These are phyloP conservation scores for Dermatemys mawii DNA, from an alignment of 2,113 vertebrate genomes.

Conservation along the genomic window DNA sequence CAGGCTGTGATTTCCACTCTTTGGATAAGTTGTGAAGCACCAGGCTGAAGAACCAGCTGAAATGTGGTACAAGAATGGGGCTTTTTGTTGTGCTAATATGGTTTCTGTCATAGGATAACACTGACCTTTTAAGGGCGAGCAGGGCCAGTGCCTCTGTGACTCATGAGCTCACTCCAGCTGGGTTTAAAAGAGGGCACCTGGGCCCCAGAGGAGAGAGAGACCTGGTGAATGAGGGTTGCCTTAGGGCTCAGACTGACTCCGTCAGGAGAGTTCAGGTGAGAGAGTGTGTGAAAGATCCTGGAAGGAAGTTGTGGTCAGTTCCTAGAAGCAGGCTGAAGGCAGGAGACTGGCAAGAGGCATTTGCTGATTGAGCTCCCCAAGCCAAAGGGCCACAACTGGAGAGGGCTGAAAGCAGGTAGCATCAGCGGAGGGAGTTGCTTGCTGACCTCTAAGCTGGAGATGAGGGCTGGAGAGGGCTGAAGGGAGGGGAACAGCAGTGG, in stretches of 20 bases:
- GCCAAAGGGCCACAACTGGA: neutral
- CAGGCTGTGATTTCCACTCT: neutral
- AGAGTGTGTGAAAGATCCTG: neutral
- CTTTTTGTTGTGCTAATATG: neutral
- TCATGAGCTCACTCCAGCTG: neutral
- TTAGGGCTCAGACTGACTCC: neutral
- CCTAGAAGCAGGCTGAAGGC: neutral
- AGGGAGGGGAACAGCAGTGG: neutral
- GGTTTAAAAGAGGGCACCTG: neutral
- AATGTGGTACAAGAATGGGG: neutral
- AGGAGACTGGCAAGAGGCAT: neutral
- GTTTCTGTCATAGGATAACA: neutral
- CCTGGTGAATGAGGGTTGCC: neutral
- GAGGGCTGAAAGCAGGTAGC: neutral
- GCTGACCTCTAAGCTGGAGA: neutral
- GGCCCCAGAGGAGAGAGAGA: neutral
- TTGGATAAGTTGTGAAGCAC: neutral
- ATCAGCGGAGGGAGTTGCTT: neutral
- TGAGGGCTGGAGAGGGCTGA: too few relatives aligned
- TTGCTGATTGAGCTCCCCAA: neutral
- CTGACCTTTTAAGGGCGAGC: neutral
- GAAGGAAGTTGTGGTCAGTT: neutral
- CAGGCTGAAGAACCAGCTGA: neutral
- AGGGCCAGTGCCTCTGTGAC: neutral
- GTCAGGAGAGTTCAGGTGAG: neutral